A percentile compares a stretch with the other conserved stretches of the same genome.
Evolutionary conservation across 2,797 vertebrate genomes (phyloP).

Genomic region (Chaetophractus vellerosus): DNA sequence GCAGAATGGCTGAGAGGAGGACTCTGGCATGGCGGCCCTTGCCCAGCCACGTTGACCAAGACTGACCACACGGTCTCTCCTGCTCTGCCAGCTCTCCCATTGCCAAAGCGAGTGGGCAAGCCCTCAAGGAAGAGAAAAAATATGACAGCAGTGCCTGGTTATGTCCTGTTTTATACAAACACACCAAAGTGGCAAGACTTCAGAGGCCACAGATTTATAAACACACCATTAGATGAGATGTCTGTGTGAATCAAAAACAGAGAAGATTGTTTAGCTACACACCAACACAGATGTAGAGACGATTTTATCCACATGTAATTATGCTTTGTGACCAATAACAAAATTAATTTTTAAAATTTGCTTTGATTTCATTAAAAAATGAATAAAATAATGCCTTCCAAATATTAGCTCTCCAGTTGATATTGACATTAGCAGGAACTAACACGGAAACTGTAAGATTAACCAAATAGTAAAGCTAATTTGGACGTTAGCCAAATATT

Average conservation of each 20-base stretch:
- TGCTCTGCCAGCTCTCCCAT: background rate
- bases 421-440: constrained; percentile 5
- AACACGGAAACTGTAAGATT: background rate
- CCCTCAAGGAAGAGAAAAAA: background rate
- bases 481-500: constrained; percentile 53
- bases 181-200: background rate
- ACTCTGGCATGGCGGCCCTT: rapidly evolving
- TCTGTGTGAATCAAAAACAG: background rate
- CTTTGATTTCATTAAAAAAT: background rate
- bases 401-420: constrained; percentile 17
- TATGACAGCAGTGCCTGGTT: rapidly evolving
- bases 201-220: background rate
- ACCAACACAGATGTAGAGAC: background rate
- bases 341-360: constrained; percentile 23
- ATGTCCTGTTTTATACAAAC: background rate
- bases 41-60: rapidly evolving
- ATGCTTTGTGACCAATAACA: background rate
- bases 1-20: rapidly evolving
- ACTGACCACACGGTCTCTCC: rapidly evolving
- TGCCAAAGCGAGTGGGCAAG: background rate
- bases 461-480: constrained; percentile 18
- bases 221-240: background rate
- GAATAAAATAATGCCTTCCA: constrained; percentile 20
- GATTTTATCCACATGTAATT: background rate
- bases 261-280: background rate